These are phyloP conservation scores for Melanotaenia duboulayi DNA, from an alignment of 2,113 vertebrate species.

Conservation along the genomic window DNA sequence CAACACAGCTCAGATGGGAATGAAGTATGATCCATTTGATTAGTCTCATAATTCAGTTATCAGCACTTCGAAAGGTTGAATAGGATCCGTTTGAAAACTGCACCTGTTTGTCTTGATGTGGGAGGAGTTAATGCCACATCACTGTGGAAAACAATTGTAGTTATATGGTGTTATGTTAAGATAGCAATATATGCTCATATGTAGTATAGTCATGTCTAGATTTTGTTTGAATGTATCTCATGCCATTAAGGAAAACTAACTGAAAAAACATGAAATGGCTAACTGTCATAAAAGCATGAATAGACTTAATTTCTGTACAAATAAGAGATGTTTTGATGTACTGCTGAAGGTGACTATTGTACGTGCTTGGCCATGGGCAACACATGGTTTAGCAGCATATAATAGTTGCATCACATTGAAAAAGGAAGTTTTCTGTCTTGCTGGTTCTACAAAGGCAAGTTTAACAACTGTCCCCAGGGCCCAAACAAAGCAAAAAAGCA, in stretches of 20 bases:
- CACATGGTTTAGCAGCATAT: neutral
- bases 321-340: neutral
- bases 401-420: neutral
- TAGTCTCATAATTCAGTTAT: constrained; percentile 60
- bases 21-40: constrained; percentile 65
- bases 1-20: constrained; percentile 55
- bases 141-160: neutral
- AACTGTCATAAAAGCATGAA: too few relatives aligned
- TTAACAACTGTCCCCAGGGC: neutral
- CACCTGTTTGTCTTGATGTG: constrained; percentile 47
- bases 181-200: too few relatives aligned
- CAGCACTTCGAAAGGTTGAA: constrained; percentile 65
- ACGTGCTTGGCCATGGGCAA: too few relatives aligned
- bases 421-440: neutral
- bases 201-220: too few relatives aligned
- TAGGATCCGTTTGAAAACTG: constrained; percentile 47
- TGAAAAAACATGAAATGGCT: too few relatives aligned
- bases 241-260: neutral
- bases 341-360: neutral
- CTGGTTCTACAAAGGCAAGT: neutral
- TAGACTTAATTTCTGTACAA: neutral
- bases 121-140: constrained; percentile 3
- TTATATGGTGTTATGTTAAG: neutral
- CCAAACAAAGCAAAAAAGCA: constrained; percentile 8
- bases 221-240: neutral